phyloP scores from a whole-genome alignment of 2,797 vertebrate genomes.

The Loriculus beryllinus region DNA sequence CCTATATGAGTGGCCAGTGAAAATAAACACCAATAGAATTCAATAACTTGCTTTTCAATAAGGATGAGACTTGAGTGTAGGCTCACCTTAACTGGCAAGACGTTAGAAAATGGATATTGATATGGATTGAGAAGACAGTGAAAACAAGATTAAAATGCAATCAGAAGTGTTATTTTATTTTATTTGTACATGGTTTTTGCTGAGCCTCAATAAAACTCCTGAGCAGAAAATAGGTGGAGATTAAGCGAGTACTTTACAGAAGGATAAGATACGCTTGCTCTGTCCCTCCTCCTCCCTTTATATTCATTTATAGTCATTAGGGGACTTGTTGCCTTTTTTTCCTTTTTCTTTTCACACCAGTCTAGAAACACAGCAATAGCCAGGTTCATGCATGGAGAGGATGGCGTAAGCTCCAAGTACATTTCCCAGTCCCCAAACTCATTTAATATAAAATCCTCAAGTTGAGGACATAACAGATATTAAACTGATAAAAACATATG shows the following conservation, averaged over 20 bases:
- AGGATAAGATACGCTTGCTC: background rate
- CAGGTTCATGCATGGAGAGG: background rate
- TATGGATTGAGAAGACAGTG: background rate
- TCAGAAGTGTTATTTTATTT: background rate
- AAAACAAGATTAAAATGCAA: background rate
- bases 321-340: background rate
- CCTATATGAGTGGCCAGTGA: background rate
- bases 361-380: background rate
- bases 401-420: background rate
- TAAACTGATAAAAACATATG: slow-evolving; percentile 55
- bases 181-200: background rate
- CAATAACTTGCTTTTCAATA: background rate
- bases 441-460: slow-evolving; percentile 44
- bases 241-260: background rate
- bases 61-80: rapidly evolving
- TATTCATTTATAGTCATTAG: background rate
- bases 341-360: background rate
- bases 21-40: background rate
- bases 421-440: slow-evolving; percentile 45
- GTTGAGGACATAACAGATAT: slow-evolving; percentile 46
- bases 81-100: background rate
- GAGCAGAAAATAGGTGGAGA: background rate
- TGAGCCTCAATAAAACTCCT: background rate
- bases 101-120: background rate
- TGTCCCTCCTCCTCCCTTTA: background rate